These are phyloP conservation scores for Tetheella fluctuosa DNA, from an alignment of 2,888 invertebrate genomes.

Conservation along the genomic window DNA sequence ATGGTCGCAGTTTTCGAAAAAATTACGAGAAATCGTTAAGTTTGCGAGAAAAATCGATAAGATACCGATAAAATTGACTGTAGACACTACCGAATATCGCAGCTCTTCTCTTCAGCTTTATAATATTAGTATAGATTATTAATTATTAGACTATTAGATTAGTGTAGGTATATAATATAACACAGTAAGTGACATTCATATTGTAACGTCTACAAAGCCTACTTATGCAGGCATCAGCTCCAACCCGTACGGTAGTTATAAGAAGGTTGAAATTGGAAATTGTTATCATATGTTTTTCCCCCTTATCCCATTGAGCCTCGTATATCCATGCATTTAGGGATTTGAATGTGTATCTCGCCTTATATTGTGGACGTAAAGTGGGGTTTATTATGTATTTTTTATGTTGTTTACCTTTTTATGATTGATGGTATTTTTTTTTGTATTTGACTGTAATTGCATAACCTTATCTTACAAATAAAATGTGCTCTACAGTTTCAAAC, in stretches of 20 bases:
- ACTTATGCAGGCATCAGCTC: slow-evolving; percentile 58
- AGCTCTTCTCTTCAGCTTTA: too few relatives aligned
- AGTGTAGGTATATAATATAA: too few relatives aligned
- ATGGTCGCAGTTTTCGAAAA: too few relatives aligned
- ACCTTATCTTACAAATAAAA: too few relatives aligned
- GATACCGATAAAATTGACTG: too few relatives aligned
- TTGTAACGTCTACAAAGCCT: background rate
- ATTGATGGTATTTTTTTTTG: slow-evolving; percentile 22
- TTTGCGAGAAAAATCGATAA: too few relatives aligned
- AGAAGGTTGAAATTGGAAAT: slow-evolving; percentile 50
- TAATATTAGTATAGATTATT: too few relatives aligned
- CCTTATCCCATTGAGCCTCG: slow-evolving; percentile 19
- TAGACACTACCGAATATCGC: too few relatives aligned
- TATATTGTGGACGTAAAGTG: slow-evolving; percentile 34
- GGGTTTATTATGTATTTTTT: slow-evolving; percentile 29
- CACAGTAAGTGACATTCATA: too few relatives aligned
- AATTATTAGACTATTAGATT: too few relatives aligned
- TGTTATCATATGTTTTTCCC: slow-evolving; percentile 49
- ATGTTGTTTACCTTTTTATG: slow-evolving; percentile 18
- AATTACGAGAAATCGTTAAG: too few relatives aligned
- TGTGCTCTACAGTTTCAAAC: too few relatives aligned
- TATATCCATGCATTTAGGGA: slow-evolving; percentile 44
- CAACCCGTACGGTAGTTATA: slow-evolving; percentile 50
- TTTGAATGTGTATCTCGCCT: slow-evolving; percentile 38
- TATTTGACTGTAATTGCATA: background rate